Conservation (phyloP, 2,113 vertebrate species). For the Egretta garzetta region DNA sequence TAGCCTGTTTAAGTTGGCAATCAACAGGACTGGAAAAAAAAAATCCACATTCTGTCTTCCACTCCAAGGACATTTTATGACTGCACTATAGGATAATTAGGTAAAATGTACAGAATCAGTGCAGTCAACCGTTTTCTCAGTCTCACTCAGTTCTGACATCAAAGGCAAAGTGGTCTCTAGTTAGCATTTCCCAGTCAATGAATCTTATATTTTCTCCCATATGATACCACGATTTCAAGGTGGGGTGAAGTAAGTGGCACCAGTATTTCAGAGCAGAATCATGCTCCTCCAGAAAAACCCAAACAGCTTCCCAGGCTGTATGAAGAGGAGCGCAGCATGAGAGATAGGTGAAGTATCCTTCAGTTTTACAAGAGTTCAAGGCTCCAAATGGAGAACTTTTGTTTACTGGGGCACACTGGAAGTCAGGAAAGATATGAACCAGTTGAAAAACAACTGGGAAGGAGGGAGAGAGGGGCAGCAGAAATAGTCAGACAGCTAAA, state of each 20-base stretch:
- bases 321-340: background rate
- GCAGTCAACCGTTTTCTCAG: background rate
- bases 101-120: background rate
- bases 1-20: background rate
- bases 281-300: background rate
- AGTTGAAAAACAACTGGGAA: background rate
- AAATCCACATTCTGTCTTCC: background rate
- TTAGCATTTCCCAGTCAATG: background rate
- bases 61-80: background rate
- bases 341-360: background rate
- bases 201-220: background rate
- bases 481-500: background rate
- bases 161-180: background rate
- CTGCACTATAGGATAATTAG: background rate
- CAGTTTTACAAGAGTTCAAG: rapidly evolving
- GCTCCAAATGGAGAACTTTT: background rate
- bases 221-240: background rate
- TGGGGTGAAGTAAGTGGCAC: background rate
- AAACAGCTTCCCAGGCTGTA: background rate
- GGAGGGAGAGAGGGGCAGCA: rapidly evolving
- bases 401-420: background rate
- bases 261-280: background rate
- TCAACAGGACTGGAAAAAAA: background rate
- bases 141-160: background rate
- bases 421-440: background rate